Evolutionary conservation across 2,113 vertebrate genomes (phyloP), one percentile per base, ranked within the genome.

Genomic region (Mirza zaza): DNA sequence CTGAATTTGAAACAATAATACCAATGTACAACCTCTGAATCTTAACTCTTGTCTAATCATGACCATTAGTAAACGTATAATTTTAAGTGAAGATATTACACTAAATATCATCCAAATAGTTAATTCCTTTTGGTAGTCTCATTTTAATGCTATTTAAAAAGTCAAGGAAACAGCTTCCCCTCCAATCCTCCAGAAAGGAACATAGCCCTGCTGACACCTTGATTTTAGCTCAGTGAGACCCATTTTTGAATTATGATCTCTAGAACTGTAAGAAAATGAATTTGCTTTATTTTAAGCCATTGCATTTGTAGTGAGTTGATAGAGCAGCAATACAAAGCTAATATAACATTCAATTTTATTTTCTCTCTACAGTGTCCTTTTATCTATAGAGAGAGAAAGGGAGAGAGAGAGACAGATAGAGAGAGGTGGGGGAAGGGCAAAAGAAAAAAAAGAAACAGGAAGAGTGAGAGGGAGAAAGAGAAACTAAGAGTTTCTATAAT

Each of bases 61-160:
- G 45, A 85, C 6, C 7, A 77, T 90, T 67, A 6, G 10, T 45
- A 87, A 36, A 87, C 52, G 10, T 59, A 39, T 68, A 76, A 90
- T 57, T 87, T 91, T 81, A 94, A 94, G 32, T 57, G 27, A 83
- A 89, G 13, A 79, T 65, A 32, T 20, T 75, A 0, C 12, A 93
- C 70, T 63, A 48, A 80, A 48, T 94, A 81, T 75, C 48, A 77
- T 52, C 45, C 21, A 52, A 87, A 57, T 17, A 20, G 1, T 57
- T 87, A 4, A 55, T 71, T 82, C 14, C 23, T 57, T 83, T 83
- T 77, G 63, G 18, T 59, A 67, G 18, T 88, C 12, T 96, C 50
- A 92, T 68, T 39, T 96, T 91, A 92, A 87, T 61, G 20, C 4
- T 92, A 63, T 55, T 82, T 70, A 67, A 90, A 55, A 87, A 86